Base-by-base conservation (phyloP, 2,888 invertebrate species). In the Campaea margaritaria region DNA sequence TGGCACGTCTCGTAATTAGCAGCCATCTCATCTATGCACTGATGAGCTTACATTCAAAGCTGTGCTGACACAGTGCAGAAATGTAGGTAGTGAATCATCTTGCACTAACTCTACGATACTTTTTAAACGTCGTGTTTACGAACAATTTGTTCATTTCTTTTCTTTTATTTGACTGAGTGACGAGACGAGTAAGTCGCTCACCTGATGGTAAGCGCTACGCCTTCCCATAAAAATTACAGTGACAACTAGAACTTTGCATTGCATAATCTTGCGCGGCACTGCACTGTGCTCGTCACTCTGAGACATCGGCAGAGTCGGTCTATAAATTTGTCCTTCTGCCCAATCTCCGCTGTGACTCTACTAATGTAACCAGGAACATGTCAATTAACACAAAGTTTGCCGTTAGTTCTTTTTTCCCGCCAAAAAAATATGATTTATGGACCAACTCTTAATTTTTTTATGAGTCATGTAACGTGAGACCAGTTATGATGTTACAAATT, bases 301-400 rank as follows among this genome's bases (percentile, higher is more conserved):
- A n/a, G n/a, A n/a, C n/a, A n/a, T n/a, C 27, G 7, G 27, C 7
- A 31, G 9, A 31, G 9, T 31, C 31, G 2, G 9, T 31, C 31
- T 12, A 0, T 16, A 38, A 44, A 55, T 15, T 46, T 58, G 39
- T 11, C 27, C 36, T 52, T 55, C 47, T 55, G 57, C 46, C 49
- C 42, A n/a, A 15, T 13, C 28, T 51, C 8, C 43, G 41, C 55
- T 60, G 39, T 62, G 64, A 50, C 53, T 45, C 44, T 63, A 68
- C 67, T 81, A 55, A 60, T 60, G 79, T 73, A 82, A 79, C 78
- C 81, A 87, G 90, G 89, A 88, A 91, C 81, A 87, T 81, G 91
- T 91, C 91, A 91, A 91, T 92, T 92, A 92, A 90, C 91, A 86
- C 83, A 85, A 84, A 85, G 83, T 89, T 88, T 84, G 87, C 84